Base-by-base conservation (phyloP, 2,113 vertebrate species). In the Pseudopipra pipra region DNA sequence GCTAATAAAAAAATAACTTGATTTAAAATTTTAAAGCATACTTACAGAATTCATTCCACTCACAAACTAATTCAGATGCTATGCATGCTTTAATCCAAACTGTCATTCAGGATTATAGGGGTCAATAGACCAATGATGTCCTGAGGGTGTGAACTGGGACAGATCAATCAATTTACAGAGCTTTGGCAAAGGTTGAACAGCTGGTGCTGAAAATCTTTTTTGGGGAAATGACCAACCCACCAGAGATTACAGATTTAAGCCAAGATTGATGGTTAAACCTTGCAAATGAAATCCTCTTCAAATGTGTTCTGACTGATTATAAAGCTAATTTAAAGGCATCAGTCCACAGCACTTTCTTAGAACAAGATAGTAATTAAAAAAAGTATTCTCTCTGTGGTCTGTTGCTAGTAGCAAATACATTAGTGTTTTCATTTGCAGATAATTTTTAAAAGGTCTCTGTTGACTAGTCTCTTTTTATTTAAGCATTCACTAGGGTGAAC, bases 91-190 rank as follows among this genome's bases (percentile, higher is more conserved):
- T 93, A 80, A 94, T 96, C 89, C 56, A 84, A 54, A 41, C 80
- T 96, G 90, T 91, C 95, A 79, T 95, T 97, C 78, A 97, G 61
- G 79, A 91, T 83, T 91, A 72, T 19, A 89, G 54, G 49, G 30
- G 35, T 70, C 91, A 68, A 61, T 66, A 95, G 43, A 95, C 46
- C 80, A 92, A 51, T 39, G 89, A 41, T 88, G 41, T 85, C 71
- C 78, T 95, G 77, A 94, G 83, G 81, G 30, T 94, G 66, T 81
- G 91, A 95, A 96, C 54, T 63, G 66, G 88, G 78, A 95, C 44
- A 81, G 46, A 94, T 89, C 87, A 96, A 91, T 87, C 52, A 84
- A 37, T 97, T 92, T 92, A 47, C 52, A 95, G 56, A 96, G 49
- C 82, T 85, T 95, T 87, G 68, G 65, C 85, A 85, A 92, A 92